These are phyloP conservation scores for Heliconius sara DNA, from an alignment of 2,888 invertebrate genomes.

Conservation along the genomic window DNA sequence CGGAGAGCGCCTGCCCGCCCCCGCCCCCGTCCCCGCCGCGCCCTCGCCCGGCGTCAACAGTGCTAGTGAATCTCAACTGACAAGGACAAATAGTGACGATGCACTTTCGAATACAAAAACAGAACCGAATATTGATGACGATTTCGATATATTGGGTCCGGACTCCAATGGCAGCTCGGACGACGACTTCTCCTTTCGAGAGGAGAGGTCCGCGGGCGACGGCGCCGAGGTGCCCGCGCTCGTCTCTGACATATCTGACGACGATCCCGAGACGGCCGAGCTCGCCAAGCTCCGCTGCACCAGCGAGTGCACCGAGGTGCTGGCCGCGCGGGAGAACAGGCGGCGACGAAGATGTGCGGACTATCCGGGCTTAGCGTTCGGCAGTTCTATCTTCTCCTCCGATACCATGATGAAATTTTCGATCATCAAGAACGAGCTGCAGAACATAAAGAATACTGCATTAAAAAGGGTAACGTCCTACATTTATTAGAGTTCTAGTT, in stretches of 20 bases:
- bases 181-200: constrained; percentile 76
- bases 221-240: constrained; percentile 73
- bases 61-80: constrained; percentile 84
- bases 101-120: constrained; percentile 80
- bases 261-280: constrained; percentile 91
- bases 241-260: constrained; percentile 79
- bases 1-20: constrained; percentile 83
- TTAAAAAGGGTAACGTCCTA: constrained; percentile 94
- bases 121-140: constrained; percentile 73
- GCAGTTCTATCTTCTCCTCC: constrained; percentile 96
- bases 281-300: constrained; percentile 93
- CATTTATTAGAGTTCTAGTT: constrained; percentile 72
- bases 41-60: constrained; percentile 81
- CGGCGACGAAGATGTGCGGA: constrained; percentile 92
- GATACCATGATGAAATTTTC: constrained; percentile 99
- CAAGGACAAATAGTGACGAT: constrained; percentile 84
- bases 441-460: constrained; percentile 98
- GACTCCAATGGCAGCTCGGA: constrained; percentile 72
- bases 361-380: constrained; percentile 96
- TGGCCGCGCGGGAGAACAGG: constrained; percentile 92
- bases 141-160: constrained; percentile 60
- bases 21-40: constrained; percentile 67
- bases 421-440: constrained; percentile 97
- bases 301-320: constrained; percentile 94
- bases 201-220: constrained; percentile 76